Evolutionary conservation across 2,797 vertebrate species (phyloP).

Genomic region (Megaceryle alcyon): DNA sequence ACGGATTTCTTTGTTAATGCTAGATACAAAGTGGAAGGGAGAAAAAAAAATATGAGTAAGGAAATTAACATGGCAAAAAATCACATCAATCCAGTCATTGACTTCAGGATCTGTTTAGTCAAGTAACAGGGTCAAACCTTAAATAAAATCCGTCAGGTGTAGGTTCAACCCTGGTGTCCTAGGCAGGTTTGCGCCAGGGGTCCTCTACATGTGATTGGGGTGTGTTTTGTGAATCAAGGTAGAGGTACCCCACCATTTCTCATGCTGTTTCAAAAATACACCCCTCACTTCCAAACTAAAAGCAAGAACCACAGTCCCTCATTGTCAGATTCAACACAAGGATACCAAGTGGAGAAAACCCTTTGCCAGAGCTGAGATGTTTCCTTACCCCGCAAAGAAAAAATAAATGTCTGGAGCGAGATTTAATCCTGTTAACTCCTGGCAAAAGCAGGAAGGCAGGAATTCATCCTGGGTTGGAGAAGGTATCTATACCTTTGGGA

Average conservation of each 20-base stretch:
- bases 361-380: neutral
- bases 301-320: neutral
- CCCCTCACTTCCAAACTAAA: neutral
- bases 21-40: neutral
- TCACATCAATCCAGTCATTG: neutral
- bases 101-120: neutral
- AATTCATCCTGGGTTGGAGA: neutral
- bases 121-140: neutral
- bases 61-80: neutral
- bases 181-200: neutral
- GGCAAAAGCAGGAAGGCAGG: neutral
- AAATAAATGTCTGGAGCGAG: neutral
- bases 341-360: neutral
- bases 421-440: neutral
- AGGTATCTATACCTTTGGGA: neutral
- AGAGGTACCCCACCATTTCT: neutral
- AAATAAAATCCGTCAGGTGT: neutral
- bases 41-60: neutral
- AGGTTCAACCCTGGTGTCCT: neutral
- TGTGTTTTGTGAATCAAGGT: neutral
- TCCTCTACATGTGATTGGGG: rapidly evolving
- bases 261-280: neutral
- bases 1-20: neutral
- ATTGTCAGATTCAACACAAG: neutral
- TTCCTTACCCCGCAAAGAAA: neutral